A percentile compares a stretch with the other conserved stretches of the same genome.
phyloP scores from a whole-genome alignment of 2,113 vertebrate genomes.

The Lepus americanus region DNA sequence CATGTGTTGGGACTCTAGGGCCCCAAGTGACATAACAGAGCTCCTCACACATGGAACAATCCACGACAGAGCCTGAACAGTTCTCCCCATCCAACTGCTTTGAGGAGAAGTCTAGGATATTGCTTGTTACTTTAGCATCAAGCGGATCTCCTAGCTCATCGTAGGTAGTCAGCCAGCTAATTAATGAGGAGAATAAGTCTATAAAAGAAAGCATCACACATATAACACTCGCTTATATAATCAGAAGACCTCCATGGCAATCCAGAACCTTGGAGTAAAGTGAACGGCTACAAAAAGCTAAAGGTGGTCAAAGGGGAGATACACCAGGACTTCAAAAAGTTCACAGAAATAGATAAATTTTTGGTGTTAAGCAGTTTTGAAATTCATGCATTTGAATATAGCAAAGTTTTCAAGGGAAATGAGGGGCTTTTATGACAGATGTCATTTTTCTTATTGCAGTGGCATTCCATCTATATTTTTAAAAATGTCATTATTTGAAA shows the following conservation, averaged over 20 bases:
- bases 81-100: background rate
- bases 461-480: background rate
- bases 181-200: background rate
- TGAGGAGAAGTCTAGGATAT: background rate
- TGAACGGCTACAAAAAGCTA: background rate
- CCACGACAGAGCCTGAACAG: accelerated
- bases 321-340: accelerated
- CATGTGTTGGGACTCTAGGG: background rate
- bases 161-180: background rate
- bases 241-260: background rate
- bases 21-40: background rate
- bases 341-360: no score
- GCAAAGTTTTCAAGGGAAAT: background rate
- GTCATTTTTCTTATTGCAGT: background rate
- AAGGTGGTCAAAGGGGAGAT: background rate
- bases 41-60: background rate
- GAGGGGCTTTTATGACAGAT: background rate
- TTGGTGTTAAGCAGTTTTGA: no score
- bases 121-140: background rate
- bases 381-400: no score
- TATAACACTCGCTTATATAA: background rate
- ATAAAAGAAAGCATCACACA: background rate
- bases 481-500: no score
- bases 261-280: background rate
- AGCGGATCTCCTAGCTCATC: background rate